phyloP scores from a whole-genome alignment of 2,888 invertebrate genomes.

The Eupeodes latifasciatus region DNA sequence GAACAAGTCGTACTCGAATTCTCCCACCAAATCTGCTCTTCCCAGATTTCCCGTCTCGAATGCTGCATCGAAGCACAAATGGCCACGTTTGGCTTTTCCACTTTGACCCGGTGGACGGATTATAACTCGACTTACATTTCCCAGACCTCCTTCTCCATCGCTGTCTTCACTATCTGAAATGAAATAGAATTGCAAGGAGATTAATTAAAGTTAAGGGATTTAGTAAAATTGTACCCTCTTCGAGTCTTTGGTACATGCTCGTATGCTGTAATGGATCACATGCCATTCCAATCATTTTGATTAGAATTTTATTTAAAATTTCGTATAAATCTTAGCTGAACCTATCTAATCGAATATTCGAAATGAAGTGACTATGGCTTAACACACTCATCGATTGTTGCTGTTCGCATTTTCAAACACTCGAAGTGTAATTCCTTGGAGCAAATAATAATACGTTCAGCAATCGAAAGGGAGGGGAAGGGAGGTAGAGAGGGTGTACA shows the following conservation, averaged over 20 bases:
- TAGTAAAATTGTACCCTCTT: constrained; percentile 85
- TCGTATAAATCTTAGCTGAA: constrained; percentile 5
- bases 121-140: constrained; percentile 94
- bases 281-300: constrained; percentile 83
- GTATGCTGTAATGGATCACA: constrained; percentile 86
- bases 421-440: constrained; percentile 11
- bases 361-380: constrained; percentile 48
- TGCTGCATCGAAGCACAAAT: constrained; percentile 98
- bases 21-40: constrained; percentile 96
- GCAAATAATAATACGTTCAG: constrained; percentile 24
- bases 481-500: neutral
- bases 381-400: constrained; percentile 12
- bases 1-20: constrained; percentile 98
- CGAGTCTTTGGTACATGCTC: constrained; percentile 87
- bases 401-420: constrained; percentile 6
- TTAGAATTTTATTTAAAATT: constrained; percentile 1
- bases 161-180: constrained; percentile 94
- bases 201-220: too few species aligned
- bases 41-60: constrained; percentile 99
- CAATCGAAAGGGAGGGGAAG: neutral
- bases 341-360: constrained; percentile 60
- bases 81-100: constrained; percentile 97
- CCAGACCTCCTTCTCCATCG: constrained; percentile 96
- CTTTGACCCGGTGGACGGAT: constrained; percentile 96
- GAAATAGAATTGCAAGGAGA: neutral